Percentiles rank a stretch among this genome's conserved stretches.
Conservation (phyloP, 2,797 vertebrate species). For the Leptatherina wallacei region DNA sequence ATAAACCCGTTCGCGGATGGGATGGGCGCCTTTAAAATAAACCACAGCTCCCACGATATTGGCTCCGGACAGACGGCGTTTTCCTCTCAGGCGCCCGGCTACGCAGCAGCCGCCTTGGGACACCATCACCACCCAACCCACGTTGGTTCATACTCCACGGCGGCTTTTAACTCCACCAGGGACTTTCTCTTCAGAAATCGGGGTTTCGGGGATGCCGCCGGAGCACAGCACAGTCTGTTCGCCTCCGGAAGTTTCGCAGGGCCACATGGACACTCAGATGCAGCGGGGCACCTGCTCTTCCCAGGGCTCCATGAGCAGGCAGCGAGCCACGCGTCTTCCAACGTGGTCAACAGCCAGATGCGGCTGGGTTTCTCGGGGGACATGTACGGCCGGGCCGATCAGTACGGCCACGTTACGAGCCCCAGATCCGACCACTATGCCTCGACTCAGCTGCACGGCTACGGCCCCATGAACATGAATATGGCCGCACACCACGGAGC, state of each 20-base stretch:
- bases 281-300: constrained; percentile 96
- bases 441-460: constrained; percentile 95
- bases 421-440: constrained; percentile 97
- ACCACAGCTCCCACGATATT: constrained; percentile 95
- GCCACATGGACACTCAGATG: constrained; percentile 93
- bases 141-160: constrained; percentile 97
- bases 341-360: constrained; percentile 98
- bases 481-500: constrained; percentile 98
- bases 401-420: constrained; percentile 97
- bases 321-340: constrained; percentile 93
- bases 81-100: constrained; percentile 96
- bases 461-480: constrained; percentile 99
- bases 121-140: constrained; percentile 97
- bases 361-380: constrained; percentile 98
- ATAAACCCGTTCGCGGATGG: constrained; percentile 99
- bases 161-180: constrained; percentile 98
- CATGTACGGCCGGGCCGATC: constrained; percentile 97
- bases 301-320: constrained; percentile 97
- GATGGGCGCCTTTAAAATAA: constrained; percentile 99
- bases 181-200: constrained; percentile 99
- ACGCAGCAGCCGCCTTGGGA: constrained; percentile 93
- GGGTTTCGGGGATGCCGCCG: constrained; percentile 95
- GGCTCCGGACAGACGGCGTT: constrained; percentile 97
- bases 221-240: constrained; percentile 92
- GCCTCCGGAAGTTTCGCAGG: constrained; percentile 94